Evolutionary conservation across 2,888 invertebrate species (phyloP).

Genomic region (Monopis laevigella): DNA sequence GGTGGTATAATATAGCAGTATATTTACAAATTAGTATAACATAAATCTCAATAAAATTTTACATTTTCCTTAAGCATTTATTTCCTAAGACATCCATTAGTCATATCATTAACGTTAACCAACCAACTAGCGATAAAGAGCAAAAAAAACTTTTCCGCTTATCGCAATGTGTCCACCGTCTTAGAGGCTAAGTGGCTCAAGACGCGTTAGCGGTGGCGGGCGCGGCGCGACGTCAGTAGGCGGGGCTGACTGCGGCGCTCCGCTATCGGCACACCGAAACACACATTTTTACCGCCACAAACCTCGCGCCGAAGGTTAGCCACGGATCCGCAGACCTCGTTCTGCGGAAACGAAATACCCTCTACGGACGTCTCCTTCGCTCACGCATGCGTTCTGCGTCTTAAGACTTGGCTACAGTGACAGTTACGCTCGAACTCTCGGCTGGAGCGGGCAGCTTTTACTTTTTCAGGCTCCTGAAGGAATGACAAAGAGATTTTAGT

Average conservation of each 20-base stretch:
- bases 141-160: too few species aligned
- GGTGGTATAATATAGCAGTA: too few species aligned
- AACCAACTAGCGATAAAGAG: too few species aligned
- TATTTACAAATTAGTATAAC: too few species aligned
- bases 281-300: slow-evolving; percentile 69
- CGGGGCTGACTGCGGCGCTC: slow-evolving; percentile 53
- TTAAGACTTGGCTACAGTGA: slow-evolving; percentile 46
- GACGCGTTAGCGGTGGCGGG: slow-evolving; percentile 55
- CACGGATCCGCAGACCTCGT: slow-evolving; percentile 66
- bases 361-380: slow-evolving; percentile 27
- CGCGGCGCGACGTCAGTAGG: slow-evolving; percentile 34
- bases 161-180: slow-evolving; percentile 44
- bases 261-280: slow-evolving; percentile 68
- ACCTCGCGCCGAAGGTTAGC: slow-evolving; percentile 68
- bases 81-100: too few species aligned
- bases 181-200: slow-evolving; percentile 65
- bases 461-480: too few species aligned
- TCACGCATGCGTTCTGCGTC: slow-evolving; percentile 40
- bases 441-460: slow-evolving; percentile 23
- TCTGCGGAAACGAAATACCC: slow-evolving; percentile 39
- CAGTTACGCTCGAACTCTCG: slow-evolving; percentile 29
- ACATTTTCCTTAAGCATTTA: too few species aligned
- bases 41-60: too few species aligned
- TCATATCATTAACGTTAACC: too few species aligned
- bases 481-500: too few species aligned